Evolutionary conservation across 2,888 invertebrate species (phyloP), one percentile per base, ranked within the genome.

Genomic region (Aphodius sticticus): DNA sequence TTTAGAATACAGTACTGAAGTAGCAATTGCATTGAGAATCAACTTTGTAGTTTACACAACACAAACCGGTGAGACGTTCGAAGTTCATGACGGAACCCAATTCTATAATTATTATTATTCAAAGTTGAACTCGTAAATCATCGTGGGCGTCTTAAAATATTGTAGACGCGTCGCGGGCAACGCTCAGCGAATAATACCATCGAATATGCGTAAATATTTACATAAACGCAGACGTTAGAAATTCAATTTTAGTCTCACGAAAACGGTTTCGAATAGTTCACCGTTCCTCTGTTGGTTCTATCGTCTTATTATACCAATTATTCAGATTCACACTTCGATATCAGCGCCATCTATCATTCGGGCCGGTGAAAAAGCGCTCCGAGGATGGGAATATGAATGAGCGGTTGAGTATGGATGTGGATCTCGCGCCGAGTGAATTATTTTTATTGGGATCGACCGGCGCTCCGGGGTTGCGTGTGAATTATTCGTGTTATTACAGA

Each of bases 31-130:
- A 53, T 2, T 53, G 53, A 53, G 53, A 53, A 53, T 53, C 53
- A 53, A 9, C 53, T 12, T 38, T 53, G 1, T 53, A 7, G 53
- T 53, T 26, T 26, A 26, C 26, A 26, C 26, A 26, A 26, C 26
- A 26, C 26, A 26, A 26, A 26, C 26, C 26, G 3, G 26, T 2
- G 26, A 26, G 53, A 53, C 53, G 53, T 53, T 53, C 53, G 2
- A 53, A 53, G 53, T 53, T 53, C 53, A 53, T 12, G 53, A 53
- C 53, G 53, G 53, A 53, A 53, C 53, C 9, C 1, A 53, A 53
- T 53, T 53, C 53, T 53, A 53, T 53, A 53, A 53, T 53, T 53
- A 53, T 53, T 53, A 53, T 53, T 53, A 53, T 53, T 53, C 53
- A 53, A 53, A 9, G 53, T 53, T 53, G 53, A 53, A 12, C 53